phyloP scores from a whole-genome alignment of 2,797 vertebrate species.

The Eulemur coronatus region DNA sequence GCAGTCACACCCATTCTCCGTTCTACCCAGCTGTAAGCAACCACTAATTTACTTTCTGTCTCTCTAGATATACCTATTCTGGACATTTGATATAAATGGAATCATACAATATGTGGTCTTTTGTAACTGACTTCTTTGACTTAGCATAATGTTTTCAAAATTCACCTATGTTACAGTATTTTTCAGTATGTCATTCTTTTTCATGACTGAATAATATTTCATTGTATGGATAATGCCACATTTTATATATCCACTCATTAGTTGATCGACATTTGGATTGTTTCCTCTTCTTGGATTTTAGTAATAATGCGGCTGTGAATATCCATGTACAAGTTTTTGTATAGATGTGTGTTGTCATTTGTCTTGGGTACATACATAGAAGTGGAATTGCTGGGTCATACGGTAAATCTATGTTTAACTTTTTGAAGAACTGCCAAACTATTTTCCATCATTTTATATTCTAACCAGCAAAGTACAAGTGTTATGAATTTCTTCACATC shows the following conservation, averaged over 20 bases:
- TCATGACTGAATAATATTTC: neutral
- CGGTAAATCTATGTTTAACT: neutral
- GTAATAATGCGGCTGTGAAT: neutral
- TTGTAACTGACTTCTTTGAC: neutral
- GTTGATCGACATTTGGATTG: neutral
- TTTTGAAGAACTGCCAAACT: neutral
- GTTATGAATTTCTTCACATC: neutral
- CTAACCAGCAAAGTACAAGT: neutral
- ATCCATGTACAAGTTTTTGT: neutral
- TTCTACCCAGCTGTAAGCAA: neutral
- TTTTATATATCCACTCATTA: neutral
- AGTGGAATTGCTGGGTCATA: neutral
- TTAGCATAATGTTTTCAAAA: neutral
- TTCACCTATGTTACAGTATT: neutral
- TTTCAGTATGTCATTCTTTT: neutral
- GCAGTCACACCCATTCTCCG: neutral
- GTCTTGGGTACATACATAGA: neutral
- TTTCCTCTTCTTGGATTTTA: neutral
- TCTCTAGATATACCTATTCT: neutral
- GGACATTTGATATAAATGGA: neutral
- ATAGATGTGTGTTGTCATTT: neutral
- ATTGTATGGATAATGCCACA: neutral
- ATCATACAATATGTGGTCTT: neutral
- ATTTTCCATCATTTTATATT: neutral
- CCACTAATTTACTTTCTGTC: neutral